Conservation (phyloP, 1,140 invertebrate species). For the Drosophila jambulina region DNA sequence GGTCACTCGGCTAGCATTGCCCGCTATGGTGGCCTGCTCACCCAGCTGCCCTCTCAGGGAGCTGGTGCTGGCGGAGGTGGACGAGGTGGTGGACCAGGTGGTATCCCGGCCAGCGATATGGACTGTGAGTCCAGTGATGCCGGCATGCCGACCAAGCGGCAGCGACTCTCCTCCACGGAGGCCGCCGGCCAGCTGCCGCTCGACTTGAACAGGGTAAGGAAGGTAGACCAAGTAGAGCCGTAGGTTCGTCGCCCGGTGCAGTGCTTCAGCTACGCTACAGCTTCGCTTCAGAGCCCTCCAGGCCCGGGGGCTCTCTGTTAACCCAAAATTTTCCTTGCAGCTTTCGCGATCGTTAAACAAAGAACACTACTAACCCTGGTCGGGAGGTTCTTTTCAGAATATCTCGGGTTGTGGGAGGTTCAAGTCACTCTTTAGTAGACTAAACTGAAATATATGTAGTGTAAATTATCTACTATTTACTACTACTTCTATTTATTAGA, state of each 20-base stretch:
- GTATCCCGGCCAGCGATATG: constrained; percentile 40
- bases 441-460: not conserved
- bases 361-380: constrained; percentile 22
- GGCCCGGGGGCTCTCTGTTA: constrained; percentile 19
- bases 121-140: constrained; percentile 78
- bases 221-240: constrained; percentile 51
- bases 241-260: constrained; percentile 61
- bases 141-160: constrained; percentile 60
- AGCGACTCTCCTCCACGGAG: constrained; percentile 76
- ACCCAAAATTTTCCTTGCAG: constrained; percentile 65
- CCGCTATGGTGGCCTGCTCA: constrained; percentile 69
- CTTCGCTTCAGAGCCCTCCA: constrained; percentile 49
- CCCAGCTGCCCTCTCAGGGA: constrained; percentile 60
- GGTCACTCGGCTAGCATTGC: constrained; percentile 83
- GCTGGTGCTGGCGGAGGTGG: constrained; percentile 18
- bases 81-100: constrained; percentile 26
- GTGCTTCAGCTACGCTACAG: constrained; percentile 66
- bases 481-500: too few relatives aligned
- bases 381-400: constrained; percentile 59
- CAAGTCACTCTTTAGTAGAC: not conserved
- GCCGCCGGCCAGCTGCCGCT: constrained; percentile 62
- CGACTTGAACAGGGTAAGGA: constrained; percentile 81
- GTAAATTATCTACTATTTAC: not conserved
- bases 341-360: constrained; percentile 35
- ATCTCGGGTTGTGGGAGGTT: constrained; percentile 19